Evolutionary conservation across 2,797 vertebrate genomes (phyloP), one percentile per base, ranked within the genome.

Genomic region (Enteromius radiatus): DNA sequence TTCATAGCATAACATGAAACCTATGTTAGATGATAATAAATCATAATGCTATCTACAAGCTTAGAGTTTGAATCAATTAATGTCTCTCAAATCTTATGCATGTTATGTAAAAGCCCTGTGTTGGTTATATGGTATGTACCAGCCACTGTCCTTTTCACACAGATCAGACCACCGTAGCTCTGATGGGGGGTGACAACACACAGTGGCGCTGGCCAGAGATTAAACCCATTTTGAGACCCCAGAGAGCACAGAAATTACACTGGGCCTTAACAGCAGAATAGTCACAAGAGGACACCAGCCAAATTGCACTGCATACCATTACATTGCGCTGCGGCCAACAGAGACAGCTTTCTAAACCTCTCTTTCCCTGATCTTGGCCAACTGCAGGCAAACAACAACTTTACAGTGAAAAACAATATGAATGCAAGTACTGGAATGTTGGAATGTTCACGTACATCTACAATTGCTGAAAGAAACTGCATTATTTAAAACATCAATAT

Each of bases 171-270:
- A 59, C 70, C 77, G 81, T 78, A 38, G 86, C 85, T 87, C 88
- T 89, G 88, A 91, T 91, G 87, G 75, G 88, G 89, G 86, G 84
- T 88, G 90, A 91, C 90, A 89, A 88, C 86, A 83, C 78, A 89
- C 90, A 89, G 87, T 84, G 87, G 88, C 73, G 84, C 81, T 81
- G 88, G 88, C 88, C 88, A 83, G 86, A 93, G 91, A 91, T 94
- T 93, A 93, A 89, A 82, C 89, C 69, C 54, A 90, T 88, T 91
- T 91, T 89, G 90, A 86, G 88, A 85, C 65, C 52, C 64, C 83
- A 78, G 80, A 45, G 88, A 87, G 73, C 78, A 76, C 84, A 86
- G 87, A 91, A 89, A 93, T 93, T 92, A 92, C 89, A 87, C 87
- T 83, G 83, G 80, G 86, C 87, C 84, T 88, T 86, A 92, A 91